Percentiles rank a stretch among this genome's conserved stretches.
These are phyloP conservation scores for Gryllus bimaculatus DNA, from an alignment of 1,140 invertebrate genomes.

Conservation along the genomic window DNA sequence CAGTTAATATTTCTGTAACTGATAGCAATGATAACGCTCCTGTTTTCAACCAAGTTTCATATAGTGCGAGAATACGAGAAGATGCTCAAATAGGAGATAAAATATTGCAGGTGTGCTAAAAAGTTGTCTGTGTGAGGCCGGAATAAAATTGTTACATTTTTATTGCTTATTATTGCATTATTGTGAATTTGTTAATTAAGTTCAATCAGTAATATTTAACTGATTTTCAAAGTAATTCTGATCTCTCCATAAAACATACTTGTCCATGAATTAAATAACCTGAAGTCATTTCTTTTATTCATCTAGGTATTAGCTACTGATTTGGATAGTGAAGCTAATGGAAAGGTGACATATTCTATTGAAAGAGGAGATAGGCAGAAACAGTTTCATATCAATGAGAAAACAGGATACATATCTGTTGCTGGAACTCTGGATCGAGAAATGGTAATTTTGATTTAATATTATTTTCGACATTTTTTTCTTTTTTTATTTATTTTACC, in stretches of 20 bases:
- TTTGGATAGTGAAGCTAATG: conserved; percentile 71
- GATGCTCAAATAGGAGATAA: conserved; percentile 60
- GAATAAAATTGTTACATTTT: background rate
- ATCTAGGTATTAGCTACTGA: conserved; percentile 60
- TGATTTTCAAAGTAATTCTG: too few relatives aligned
- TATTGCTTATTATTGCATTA: too few relatives aligned
- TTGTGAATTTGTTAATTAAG: too few relatives aligned
- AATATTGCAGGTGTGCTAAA: conserved; percentile 50
- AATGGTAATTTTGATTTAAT: conserved; percentile 36
- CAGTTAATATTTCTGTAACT: conserved; percentile 75
- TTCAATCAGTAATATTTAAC: too few relatives aligned
- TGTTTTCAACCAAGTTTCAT: conserved; percentile 68
- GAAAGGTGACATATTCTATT: conserved; percentile 66
- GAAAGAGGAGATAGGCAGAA: conserved; percentile 64
- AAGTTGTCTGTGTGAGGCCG: background rate
- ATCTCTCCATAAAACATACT: too few relatives aligned
- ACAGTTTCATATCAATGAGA: conserved; percentile 68
- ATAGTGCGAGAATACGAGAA: conserved; percentile 68
- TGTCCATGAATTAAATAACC: too few relatives aligned
- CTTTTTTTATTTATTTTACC: background rate
- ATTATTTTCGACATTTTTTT: too few relatives aligned
- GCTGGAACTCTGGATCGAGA: conserved; percentile 72
- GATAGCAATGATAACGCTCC: conserved; percentile 89
- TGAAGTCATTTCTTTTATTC: too few relatives aligned
- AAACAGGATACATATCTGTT: conserved; percentile 70